phyloP scores from a whole-genome alignment of 2,113 vertebrate genomes.

The Corydoras maculifer region DNA sequence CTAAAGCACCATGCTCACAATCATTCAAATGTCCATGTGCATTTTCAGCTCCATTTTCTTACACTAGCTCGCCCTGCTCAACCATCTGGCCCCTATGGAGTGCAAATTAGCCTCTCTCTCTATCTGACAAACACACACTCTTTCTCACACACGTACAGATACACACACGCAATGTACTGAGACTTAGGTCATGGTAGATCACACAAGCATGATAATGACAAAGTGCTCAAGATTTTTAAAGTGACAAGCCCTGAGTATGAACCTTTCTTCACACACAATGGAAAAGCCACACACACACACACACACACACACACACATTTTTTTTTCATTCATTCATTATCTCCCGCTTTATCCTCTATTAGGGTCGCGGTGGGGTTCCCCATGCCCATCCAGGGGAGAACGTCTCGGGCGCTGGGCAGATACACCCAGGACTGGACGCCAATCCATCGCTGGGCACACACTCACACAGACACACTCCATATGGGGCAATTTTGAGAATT shows the following conservation, averaged over 20 bases:
- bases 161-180: not conserved
- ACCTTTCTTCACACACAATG: not conserved
- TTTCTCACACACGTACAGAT: not conserved
- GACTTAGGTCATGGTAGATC: not conserved
- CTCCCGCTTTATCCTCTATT: too few species aligned
- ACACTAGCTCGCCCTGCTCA: slow-evolving; percentile 9
- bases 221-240: not conserved
- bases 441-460: too few species aligned
- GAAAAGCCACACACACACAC: not conserved
- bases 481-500: too few species aligned
- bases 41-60: slow-evolving; percentile 31
- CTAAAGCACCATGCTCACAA: slow-evolving; percentile 1
- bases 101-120: slow-evolving; percentile 25
- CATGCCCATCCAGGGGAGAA: too few species aligned
- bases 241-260: not conserved
- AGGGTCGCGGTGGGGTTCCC: too few species aligned
- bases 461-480: too few species aligned
- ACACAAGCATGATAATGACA: slow-evolving; percentile 7
- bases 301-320: too few species aligned
- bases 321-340: too few species aligned
- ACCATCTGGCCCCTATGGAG: slow-evolving; percentile 7
- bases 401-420: too few species aligned
- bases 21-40: slow-evolving; percentile 25
- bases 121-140: not conserved
- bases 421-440: too few species aligned